Percentiles rank a stretch among this genome's conserved stretches.
These are phyloP conservation scores for Drosophila prolongata DNA, from an alignment of 2,888 invertebrate species.

Conservation along the genomic window DNA sequence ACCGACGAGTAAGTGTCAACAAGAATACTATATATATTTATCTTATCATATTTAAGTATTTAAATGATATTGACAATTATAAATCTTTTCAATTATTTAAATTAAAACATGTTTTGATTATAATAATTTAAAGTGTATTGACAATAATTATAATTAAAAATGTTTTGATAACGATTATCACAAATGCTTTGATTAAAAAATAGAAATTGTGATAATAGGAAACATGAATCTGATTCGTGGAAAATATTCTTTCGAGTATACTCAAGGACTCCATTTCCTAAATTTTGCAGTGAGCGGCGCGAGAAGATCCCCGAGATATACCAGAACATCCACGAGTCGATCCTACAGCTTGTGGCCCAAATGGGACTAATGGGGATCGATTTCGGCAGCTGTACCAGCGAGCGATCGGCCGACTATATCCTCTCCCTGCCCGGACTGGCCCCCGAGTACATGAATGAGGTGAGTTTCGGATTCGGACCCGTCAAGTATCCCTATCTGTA, in stretches of 20 bases:
- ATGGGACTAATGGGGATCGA: slow-evolving; percentile 86
- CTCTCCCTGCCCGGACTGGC: slow-evolving; percentile 85
- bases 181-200: not conserved
- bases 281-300: slow-evolving; percentile 87
- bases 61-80: no score
- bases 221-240: not conserved
- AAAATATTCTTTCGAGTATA: not conserved
- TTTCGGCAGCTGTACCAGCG: slow-evolving; percentile 84
- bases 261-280: not conserved
- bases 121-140: no score
- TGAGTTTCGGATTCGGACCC: slow-evolving; percentile 72
- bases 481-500: slow-evolving; percentile 43
- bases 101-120: no score
- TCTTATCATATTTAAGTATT: no score
- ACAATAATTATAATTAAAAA: not conserved
- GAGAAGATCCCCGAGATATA: slow-evolving; percentile 89
- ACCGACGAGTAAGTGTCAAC: slow-evolving; percentile 87
- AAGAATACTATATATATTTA: no score
- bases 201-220: no score
- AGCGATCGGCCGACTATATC: slow-evolving; percentile 85
- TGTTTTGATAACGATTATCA: no score
- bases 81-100: no score
- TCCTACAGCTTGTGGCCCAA: slow-evolving; percentile 87
- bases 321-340: slow-evolving; percentile 91
- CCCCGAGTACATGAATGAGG: slow-evolving; percentile 86